Base-by-base conservation (phyloP, 2,113 vertebrate genomes). In the Sapayoa aenigma region DNA sequence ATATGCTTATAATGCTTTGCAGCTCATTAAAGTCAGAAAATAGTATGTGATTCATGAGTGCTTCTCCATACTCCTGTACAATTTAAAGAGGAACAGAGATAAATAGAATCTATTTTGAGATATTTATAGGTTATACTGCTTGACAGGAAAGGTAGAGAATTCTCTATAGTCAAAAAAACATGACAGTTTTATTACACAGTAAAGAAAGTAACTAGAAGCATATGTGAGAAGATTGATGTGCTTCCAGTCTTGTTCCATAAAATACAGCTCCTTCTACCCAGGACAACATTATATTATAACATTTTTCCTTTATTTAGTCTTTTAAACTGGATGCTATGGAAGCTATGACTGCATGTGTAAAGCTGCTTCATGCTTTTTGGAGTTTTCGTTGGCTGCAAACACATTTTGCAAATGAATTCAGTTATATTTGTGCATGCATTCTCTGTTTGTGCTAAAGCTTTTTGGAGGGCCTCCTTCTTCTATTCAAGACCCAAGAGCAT, bases 41-140 rank as follows among this genome's bases (percentile, higher is more conserved):
- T 20, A 28, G 33, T 50, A 21, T 21, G 22, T 15, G 53, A 69
- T 86, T 95, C 18, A 2, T 21, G 62, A 76, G 41, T 41, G 18
- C 41, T 92, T 82, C 47, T 89, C 39, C 20, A 35, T 23, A 24
- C 3, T 90, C 12, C 39, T 55, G 12, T 35, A 41, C 22, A 76
- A 27, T 49, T 82, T 68, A 78, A 87, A 82, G 71, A 84, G 49
- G 46, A 76, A 46, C 27, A 82, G 62, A 80, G 78, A 66, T 31
- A 92, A 94, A 94, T 6, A 65, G 19, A 50, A 11, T 66, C 3
- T 58, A 46, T 80, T 88, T 90, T 90, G 37, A 90, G 90, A 78
- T 90, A 81, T 71, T 90, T 93, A 47, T 75, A 62, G 30, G 46
- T 71, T 93, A 42, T 80, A 62, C n/a, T 80, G 39, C 16, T 79